Base-by-base conservation (phyloP, 2,888 invertebrate genomes). In the Brachyptera risi region DNA sequence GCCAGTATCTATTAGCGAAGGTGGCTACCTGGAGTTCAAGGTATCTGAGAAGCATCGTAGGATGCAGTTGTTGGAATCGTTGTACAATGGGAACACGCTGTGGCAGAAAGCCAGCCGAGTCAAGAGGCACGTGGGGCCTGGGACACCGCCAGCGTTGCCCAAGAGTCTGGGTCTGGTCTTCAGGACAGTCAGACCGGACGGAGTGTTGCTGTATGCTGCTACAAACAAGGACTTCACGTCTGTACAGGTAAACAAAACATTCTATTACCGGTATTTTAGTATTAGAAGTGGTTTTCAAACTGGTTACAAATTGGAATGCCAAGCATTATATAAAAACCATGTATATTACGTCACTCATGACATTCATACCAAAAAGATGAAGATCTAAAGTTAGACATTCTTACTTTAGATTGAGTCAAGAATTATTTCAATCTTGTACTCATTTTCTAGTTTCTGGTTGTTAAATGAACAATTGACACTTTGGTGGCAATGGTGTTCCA, bases 151-250 rank as follows among this genome's bases (percentile, higher is more conserved):
- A 2, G 31, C 38, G 3, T 23, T 40, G 7, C 75, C 74, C 42
- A 94, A 93, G 74, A 83, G 83, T 3, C 76, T 95, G 19, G 86
- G 90, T 58, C 78, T 96, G 58, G 81, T 87, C 67, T 93, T 96
- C 73, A 82, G 90, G 68, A 95, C 96, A 0, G 82, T 86, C 17
- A 84, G 85, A 71, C 79, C 81, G 44, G 84, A 89, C 69, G 96
- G 94, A 1, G 78, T 94, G 27, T 76, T 97, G n/a, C 80, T 96
- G 68, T 92, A 90, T 72, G 86, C 93, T 1, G 89, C 90, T 0
- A 92, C 91, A 37, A 90, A 92, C 70, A 90, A 90, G 72, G 90
- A 93, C 73, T 93, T 86, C 71, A 93, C 94, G 1, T 81, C 90
- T 1, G 79, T 95, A 61, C 90, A 93, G 77, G 80, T 81, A 71